Percentiles rank a stretch among this genome's conserved stretches.
Evolutionary conservation across 2,113 vertebrate genomes (phyloP).

Genomic region (Carlito syrichta): DNA sequence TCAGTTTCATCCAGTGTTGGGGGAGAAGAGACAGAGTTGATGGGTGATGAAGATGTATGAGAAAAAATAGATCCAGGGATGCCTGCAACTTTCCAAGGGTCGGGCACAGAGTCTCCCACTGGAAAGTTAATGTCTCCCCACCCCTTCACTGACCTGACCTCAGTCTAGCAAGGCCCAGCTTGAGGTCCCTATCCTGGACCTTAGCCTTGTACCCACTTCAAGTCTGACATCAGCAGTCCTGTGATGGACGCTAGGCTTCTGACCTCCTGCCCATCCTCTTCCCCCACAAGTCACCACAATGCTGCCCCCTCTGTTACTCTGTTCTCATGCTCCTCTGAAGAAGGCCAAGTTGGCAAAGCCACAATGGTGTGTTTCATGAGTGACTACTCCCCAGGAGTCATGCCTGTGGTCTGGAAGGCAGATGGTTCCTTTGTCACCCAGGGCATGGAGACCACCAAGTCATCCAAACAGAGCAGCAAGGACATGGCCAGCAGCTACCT

Average conservation of each 20-base stretch:
- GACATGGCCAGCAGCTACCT: slow-evolving; percentile 66
- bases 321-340: not conserved
- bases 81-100: no score
- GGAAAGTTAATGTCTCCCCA: not conserved
- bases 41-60: no score
- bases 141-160: no score
- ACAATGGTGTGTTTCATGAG: slow-evolving; percentile 51
- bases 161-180: no score
- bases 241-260: not conserved
- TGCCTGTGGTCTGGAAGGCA: slow-evolving; percentile 55
- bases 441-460: slow-evolving; percentile 18
- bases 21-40: no score
- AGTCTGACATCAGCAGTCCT: not conserved
- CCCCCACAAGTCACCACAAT: not conserved
- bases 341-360: not conserved
- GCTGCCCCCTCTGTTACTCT: not conserved
- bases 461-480: slow-evolving; percentile 39
- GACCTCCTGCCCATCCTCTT: not conserved
- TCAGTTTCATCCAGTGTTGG: no score
- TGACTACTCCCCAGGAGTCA: slow-evolving; percentile 52
- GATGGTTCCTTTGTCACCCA: not conserved
- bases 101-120: not conserved
- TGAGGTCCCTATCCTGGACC: no score
- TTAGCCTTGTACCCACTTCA: not conserved
- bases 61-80: no score